These are phyloP conservation scores for Percopsis omiscomaycus DNA, from an alignment of 2,797 vertebrate genomes.

Conservation along the genomic window DNA sequence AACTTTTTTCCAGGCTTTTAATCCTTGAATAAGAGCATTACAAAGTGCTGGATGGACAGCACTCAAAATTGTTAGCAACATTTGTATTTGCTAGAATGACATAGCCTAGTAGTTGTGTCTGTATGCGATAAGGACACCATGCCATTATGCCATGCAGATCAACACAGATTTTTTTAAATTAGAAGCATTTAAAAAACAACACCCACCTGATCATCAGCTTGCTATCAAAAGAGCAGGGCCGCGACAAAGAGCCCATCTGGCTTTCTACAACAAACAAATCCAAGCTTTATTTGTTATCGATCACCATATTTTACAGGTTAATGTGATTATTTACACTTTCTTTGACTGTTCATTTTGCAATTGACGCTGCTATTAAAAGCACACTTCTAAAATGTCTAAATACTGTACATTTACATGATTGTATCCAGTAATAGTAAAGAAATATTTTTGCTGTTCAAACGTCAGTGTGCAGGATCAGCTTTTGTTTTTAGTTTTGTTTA, in stretches of 20 bases:
- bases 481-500: too few species aligned
- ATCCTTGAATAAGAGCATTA: too few species aligned
- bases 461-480: too few species aligned
- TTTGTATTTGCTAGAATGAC: not conserved
- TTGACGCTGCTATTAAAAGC: not conserved
- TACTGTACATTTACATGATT: not conserved
- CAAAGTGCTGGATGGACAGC: not conserved
- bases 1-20: not conserved
- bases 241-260: conserved; percentile 12
- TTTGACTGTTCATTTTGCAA: not conserved
- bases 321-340: not conserved
- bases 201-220: conserved; percentile 28
- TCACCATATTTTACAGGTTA: not conserved
- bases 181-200: conserved; percentile 7
- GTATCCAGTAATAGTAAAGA: too few species aligned
- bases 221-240: conserved; percentile 25
- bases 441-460: too few species aligned
- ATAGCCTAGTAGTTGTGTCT: not conserved
- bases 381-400: not conserved
- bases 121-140: conserved; percentile 2
- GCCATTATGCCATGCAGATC: conserved; percentile 41
- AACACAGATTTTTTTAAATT: conserved; percentile 17
- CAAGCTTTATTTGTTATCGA: conserved; percentile 4
- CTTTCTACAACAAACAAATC: conserved; percentile 3
- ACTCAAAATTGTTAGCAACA: conserved; percentile 9